A percentile compares a stretch with the other conserved stretches of the same genome.
phyloP scores from a whole-genome alignment of 23 tunicate species.

The Trididemnum miniatum region DNA sequence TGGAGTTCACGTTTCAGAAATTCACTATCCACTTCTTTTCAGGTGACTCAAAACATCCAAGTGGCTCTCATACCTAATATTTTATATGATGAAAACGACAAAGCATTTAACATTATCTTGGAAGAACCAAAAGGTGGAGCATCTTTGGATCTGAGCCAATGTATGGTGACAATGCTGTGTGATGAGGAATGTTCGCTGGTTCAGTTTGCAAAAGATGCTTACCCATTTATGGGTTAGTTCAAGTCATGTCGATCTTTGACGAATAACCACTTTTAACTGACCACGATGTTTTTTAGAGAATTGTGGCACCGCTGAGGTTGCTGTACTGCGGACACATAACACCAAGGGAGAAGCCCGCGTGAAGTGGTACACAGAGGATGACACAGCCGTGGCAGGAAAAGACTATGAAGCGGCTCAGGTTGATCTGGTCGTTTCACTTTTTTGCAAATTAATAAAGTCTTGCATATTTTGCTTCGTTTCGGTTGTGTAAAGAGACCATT shows the following conservation, averaged over 20 bases:
- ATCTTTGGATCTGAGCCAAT: conserved; percentile 75
- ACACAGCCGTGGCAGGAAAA: conserved; percentile 97
- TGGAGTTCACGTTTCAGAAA: background rate
- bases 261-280: no score
- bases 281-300: conserved; percentile 87
- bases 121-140: conserved; percentile 97
- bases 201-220: conserved; percentile 92
- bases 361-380: conserved; percentile 87
- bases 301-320: conserved; percentile 89
- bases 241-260: no score
- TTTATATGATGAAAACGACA: conserved; percentile 90
- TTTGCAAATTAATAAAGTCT: no score
- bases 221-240: conserved; percentile 97
- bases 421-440: no score
- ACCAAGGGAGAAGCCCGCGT: conserved; percentile 85
- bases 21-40: background rate
- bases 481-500: no score
- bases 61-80: conserved; percentile 79
- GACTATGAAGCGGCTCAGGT: conserved; percentile 88
- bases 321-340: conserved; percentile 91
- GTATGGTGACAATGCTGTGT: conserved; percentile 94
- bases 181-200: conserved; percentile 95
- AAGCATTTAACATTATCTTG: conserved; percentile 91
- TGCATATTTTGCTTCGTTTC: no score
- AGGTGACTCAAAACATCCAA: conserved; percentile 85